These are phyloP conservation scores for Drosophila insularis DNA, from an alignment of 1,140 invertebrate genomes.

Conservation along the genomic window DNA sequence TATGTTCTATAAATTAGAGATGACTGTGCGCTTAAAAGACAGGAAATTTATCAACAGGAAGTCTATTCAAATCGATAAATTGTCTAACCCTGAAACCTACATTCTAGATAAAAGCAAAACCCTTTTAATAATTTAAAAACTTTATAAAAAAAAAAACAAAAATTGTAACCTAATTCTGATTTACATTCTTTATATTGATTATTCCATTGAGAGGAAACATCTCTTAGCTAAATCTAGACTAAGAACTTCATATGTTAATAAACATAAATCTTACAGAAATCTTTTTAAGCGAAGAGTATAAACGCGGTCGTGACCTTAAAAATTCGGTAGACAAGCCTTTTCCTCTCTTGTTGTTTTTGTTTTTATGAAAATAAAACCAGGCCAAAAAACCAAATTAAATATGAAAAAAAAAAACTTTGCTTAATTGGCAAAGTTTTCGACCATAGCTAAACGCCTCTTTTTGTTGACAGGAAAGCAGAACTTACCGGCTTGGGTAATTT, in stretches of 20 bases:
- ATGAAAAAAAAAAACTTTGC: conserved; percentile 43
- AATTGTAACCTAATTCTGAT: too few relatives aligned
- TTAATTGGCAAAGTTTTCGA: conserved; percentile 70
- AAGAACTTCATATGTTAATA: too few relatives aligned
- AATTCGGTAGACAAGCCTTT: conserved; percentile 50
- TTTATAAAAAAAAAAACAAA: too few relatives aligned
- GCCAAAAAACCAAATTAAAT: conserved; percentile 37
- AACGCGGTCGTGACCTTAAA: not conserved
- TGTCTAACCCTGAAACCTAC: too few relatives aligned
- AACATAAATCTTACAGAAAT: too few relatives aligned
- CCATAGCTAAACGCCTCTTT: not conserved
- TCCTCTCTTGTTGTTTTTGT: conserved; percentile 52
- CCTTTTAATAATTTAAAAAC: too few relatives aligned
- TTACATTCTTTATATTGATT: too few relatives aligned
- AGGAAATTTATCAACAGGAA: not conserved
- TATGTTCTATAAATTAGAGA: not conserved
- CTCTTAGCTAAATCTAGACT: too few relatives aligned
- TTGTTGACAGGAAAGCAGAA: conserved; percentile 12
- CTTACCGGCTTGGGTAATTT: conserved; percentile 84
- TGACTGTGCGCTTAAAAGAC: not conserved
- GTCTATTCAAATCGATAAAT: too few relatives aligned
- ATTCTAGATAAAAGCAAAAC: too few relatives aligned
- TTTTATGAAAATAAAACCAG: conserved; percentile 67
- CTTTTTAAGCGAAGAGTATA: not conserved
- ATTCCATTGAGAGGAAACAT: too few relatives aligned